Evolutionary conservation across 2,797 vertebrate species (phyloP), one percentile per base, ranked within the genome.

Genomic region (Clamator glandarius): DNA sequence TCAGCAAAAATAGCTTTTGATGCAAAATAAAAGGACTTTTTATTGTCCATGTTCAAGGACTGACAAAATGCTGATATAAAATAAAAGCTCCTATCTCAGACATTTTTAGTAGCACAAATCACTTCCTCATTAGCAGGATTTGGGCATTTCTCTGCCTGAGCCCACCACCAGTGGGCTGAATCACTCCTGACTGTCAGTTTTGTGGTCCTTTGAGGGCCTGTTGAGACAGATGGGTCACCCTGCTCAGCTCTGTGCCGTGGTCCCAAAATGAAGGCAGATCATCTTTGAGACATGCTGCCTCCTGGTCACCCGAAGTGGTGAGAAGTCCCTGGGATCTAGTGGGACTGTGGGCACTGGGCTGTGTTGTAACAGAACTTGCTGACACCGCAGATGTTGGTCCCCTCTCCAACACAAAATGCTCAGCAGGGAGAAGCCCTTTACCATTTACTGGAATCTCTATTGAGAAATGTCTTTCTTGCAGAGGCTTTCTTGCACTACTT

Each of bases 281-380:
- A 54, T n/a, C 21, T 23, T 6, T 48, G 35, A 39, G 31, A 26
- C 6, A 1, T 44, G 35, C 31, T n/a, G 13, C 35, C 10, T 54
- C 26, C 31, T n/a, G 20, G 6, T 46, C 6, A 48, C 16, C 6
- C 0, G 0, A 12, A 63, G 44, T 2, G 1, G 11, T 23, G 58
- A 33, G 42, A 13, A 9, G 7, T 80, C 48, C 28, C 39, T 59
- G 66, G 16, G 8, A 5, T 39, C 50, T 35, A 1, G 20, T 0
- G 4, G 33, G 46, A 29, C 69, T 8, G 3, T 29, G 29, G 54
- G 29, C 46, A 6, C 16, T 1, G 3, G 36, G 57, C 28, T 81
- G n/a, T 31, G 68, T 15, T 52, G 36, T 31, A 61, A 5, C 57
- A 80, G 21, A 86, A 31, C 51, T 70, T 4, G 0, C 5, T 5